These are phyloP conservation scores for Camponotus floridanus DNA, from an alignment of 1,140 invertebrate species.

Conservation along the genomic window DNA sequence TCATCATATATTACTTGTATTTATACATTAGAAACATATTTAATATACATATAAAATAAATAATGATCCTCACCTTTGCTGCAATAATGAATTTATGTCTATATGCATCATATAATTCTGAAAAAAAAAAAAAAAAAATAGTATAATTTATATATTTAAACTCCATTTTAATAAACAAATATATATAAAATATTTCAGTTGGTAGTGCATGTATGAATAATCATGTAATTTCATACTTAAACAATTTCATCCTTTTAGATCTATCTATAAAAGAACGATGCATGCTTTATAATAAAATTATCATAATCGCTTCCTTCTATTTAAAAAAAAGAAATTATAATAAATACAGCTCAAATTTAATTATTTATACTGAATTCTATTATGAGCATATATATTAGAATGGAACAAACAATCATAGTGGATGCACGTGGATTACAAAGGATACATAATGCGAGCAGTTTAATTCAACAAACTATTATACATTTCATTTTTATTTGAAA, in stretches of 20 bases:
- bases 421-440: constrained; percentile 22
- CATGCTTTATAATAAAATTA: not conserved
- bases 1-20: constrained; percentile 66
- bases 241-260: constrained; percentile 9
- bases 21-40: not conserved
- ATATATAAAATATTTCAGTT: constrained; percentile 65
- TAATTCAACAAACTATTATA: not conserved
- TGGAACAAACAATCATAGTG: not conserved
- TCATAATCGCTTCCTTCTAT: not conserved
- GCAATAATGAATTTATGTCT: not conserved
- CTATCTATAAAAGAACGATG: not conserved
- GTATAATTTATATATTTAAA: not conserved
- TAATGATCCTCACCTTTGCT: constrained; percentile 22
- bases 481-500: not conserved
- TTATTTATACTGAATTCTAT: not conserved
- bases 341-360: not conserved
- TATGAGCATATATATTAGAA: not conserved
- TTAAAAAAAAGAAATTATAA: not conserved
- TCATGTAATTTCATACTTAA: constrained; percentile 61
- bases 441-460: not conserved
- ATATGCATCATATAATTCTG: constrained; percentile 12
- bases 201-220: constrained; percentile 77
- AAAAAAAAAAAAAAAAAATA: constrained; percentile 43
- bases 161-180: not conserved
- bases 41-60: not conserved